Percentiles rank a stretch among this genome's conserved stretches.
phyloP scores from a whole-genome alignment of 2,888 invertebrate species.

The Julus scandinavius region DNA sequence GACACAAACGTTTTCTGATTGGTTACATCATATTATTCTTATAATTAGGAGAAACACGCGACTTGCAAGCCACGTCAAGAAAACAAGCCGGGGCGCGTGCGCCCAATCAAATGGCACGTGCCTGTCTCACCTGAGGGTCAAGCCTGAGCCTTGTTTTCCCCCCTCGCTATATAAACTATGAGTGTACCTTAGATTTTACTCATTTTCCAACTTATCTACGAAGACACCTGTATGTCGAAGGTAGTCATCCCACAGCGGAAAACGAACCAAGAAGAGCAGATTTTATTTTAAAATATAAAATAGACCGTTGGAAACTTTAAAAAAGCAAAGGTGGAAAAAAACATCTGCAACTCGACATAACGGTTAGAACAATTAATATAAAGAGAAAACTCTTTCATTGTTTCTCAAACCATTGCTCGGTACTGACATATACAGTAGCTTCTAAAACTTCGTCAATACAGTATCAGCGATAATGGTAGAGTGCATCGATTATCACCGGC shows the following conservation, averaged over 20 bases:
- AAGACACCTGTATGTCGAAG: conserved; percentile 46
- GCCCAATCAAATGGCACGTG: conserved; percentile 52
- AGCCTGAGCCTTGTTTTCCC: conserved; percentile 28
- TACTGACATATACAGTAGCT: background rate
- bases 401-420: background rate
- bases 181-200: conserved; percentile 11
- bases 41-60: conserved; percentile 31
- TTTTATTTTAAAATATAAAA: background rate
- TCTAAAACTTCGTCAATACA: background rate
- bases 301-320: background rate
- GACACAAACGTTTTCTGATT: background rate
- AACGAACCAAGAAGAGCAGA: conserved; percentile 5
- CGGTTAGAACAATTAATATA: background rate
- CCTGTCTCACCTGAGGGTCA: conserved; percentile 49
- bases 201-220: background rate
- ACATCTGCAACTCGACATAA: background rate
- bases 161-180: conserved; percentile 34
- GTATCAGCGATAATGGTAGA: conserved; percentile 26
- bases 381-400: background rate
- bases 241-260: background rate
- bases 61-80: conserved; percentile 19
- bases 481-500: conserved; percentile 47
- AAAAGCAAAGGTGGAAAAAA: conserved; percentile 28
- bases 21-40: background rate
- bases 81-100: conserved; percentile 45